Evolutionary conservation across 2,888 invertebrate species (phyloP).

Genomic region (Portevinia maculata): DNA sequence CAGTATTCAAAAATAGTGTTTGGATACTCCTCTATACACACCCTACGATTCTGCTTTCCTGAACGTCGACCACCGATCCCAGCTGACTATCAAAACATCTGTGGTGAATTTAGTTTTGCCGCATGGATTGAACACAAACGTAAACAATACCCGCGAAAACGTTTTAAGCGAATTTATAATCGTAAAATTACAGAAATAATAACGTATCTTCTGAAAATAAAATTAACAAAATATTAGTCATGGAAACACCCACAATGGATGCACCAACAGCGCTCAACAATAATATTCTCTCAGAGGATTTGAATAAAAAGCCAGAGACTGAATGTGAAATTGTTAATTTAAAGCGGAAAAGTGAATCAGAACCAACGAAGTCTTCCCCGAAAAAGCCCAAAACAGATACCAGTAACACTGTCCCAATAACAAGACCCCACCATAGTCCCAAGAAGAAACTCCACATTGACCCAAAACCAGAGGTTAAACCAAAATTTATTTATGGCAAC

Average conservation of each 20-base stretch:
- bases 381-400: conserved; percentile 23
- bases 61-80: not conserved
- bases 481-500: conserved; percentile 80
- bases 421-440: conserved; percentile 41
- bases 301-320: not conserved
- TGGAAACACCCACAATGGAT: conserved; percentile 13
- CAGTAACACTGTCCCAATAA: not conserved
- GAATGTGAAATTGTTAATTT: not conserved
- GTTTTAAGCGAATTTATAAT: conserved; percentile 1
- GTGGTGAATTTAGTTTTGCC: conserved; percentile 24
- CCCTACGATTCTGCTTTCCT: not conserved
- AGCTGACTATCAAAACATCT: conserved; percentile 8
- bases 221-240: not conserved
- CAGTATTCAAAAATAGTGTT: too few species aligned
- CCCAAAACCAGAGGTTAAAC: conserved; percentile 62
- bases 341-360: conserved; percentile 31
- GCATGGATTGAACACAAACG: conserved; percentile 20
- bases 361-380: not conserved
- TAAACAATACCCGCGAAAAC: conserved; percentile 50
- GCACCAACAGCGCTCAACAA: conserved; percentile 1
- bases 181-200: not conserved
- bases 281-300: conserved; percentile 11
- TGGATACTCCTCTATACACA: too few species aligned
- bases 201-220: not conserved
- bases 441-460: conserved; percentile 31